phyloP scores from a whole-genome alignment of 1,140 invertebrate genomes.

The Lordiphosa collinella region DNA sequence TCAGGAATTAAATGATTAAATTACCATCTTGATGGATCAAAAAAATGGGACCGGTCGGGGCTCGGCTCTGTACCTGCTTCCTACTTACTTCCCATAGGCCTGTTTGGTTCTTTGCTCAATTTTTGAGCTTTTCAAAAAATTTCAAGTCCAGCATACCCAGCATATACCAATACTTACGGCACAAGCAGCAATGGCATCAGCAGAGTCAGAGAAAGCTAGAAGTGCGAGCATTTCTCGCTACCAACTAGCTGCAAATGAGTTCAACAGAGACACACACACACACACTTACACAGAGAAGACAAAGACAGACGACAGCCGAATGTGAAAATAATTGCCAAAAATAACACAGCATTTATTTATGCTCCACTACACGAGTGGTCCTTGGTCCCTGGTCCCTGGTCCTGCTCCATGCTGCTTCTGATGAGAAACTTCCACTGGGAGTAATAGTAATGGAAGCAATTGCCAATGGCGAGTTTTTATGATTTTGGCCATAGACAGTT shows the following conservation, averaged over 20 bases:
- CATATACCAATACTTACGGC: no score
- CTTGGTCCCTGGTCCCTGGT: conserved; percentile 1
- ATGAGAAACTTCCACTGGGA: background rate
- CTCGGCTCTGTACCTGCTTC: no score
- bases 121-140: no score
- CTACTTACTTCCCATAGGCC: no score
- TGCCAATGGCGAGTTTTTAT: conserved; percentile 60
- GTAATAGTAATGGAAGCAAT: conserved; percentile 21
- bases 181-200: background rate
- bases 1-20: no score
- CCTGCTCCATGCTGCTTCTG: background rate
- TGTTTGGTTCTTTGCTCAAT: no score
- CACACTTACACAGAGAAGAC: conserved; percentile 11
- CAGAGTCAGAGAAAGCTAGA: conserved; percentile 5
- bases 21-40: no score
- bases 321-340: conserved; percentile 78
- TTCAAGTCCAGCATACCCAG: conserved; percentile 4
- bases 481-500: conserved; percentile 61
- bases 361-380: conserved; percentile 34
- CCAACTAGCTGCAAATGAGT: conserved; percentile 64
- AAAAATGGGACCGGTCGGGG: no score
- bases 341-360: conserved; percentile 75
- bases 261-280: conserved; percentile 30
- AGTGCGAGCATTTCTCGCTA: conserved; percentile 23
- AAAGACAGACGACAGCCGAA: conserved; percentile 52